Conservation (phyloP, 2,113 vertebrate species). For the Pluvialis apricaria region DNA sequence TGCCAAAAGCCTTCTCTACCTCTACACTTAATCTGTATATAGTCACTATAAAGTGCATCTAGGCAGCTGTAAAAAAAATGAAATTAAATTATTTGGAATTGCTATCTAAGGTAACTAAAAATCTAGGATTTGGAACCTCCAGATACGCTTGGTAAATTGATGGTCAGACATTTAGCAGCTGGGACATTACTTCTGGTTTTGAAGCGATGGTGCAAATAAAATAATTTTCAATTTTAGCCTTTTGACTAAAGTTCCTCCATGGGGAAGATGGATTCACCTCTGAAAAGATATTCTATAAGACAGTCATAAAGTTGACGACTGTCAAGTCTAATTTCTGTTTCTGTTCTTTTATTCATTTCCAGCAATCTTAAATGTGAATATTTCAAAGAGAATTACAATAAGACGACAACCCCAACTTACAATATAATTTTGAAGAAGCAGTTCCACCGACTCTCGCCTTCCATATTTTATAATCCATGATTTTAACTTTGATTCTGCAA, state of each 20-base stretch:
- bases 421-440: constrained; percentile 90
- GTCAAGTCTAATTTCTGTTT: background rate
- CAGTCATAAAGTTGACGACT: background rate
- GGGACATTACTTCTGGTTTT: background rate
- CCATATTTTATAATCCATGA: constrained; percentile 99
- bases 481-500: constrained; percentile 96
- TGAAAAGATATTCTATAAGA: background rate
- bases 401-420: constrained; percentile 72
- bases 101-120: background rate
- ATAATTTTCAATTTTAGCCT: background rate
- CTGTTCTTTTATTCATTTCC: background rate
- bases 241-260: background rate
- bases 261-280: background rate
- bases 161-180: background rate
- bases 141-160: background rate
- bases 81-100: background rate
- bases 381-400: background rate
- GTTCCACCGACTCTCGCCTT: constrained; percentile 90
- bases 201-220: background rate
- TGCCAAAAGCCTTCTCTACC: background rate
- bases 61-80: background rate
- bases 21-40: background rate
- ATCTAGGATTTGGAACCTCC: background rate
- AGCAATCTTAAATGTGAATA: background rate
- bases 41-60: background rate